These are phyloP conservation scores for Furcifer pardalis DNA, from an alignment of 2,797 vertebrate species.

Conservation along the genomic window DNA sequence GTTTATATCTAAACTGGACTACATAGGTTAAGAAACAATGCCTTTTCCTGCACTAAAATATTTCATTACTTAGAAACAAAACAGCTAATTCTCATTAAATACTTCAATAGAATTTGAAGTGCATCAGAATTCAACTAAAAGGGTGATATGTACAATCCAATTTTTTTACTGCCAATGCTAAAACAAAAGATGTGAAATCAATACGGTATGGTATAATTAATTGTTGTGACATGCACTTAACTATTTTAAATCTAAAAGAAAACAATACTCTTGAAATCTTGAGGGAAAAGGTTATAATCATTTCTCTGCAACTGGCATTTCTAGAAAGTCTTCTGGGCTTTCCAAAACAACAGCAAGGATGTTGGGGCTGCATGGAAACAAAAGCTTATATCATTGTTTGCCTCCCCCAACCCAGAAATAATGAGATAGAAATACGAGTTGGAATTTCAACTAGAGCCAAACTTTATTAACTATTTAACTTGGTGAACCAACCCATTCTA, in stretches of 20 bases:
- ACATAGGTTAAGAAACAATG: neutral
- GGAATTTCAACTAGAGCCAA: too few species aligned
- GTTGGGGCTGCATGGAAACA: neutral
- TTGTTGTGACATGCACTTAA: conserved; percentile 14
- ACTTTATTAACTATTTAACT: too few species aligned
- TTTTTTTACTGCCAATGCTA: neutral
- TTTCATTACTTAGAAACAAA: neutral
- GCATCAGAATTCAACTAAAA: neutral
- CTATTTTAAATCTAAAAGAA: conserved; percentile 10
- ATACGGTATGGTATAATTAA: conserved; percentile 13
- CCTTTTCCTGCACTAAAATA: conserved; percentile 21
- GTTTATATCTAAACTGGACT: neutral
- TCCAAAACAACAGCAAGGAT: conserved; percentile 10
- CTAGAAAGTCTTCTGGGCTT: conserved; percentile 11
- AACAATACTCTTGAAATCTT: conserved; percentile 28
- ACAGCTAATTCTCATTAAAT: conserved; percentile 7
- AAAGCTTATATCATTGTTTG: conserved; percentile 7
- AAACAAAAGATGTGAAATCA: neutral
- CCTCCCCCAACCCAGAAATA: too few species aligned
- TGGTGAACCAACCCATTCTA: too few species aligned
- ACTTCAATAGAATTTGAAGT: conserved; percentile 31
- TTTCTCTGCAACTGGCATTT: neutral
- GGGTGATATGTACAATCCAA: neutral
- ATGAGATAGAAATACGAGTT: too few species aligned
- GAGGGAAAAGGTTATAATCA: neutral